Base-by-base conservation (phyloP, 2,113 vertebrate genomes). In the Baryphthengus martii region DNA sequence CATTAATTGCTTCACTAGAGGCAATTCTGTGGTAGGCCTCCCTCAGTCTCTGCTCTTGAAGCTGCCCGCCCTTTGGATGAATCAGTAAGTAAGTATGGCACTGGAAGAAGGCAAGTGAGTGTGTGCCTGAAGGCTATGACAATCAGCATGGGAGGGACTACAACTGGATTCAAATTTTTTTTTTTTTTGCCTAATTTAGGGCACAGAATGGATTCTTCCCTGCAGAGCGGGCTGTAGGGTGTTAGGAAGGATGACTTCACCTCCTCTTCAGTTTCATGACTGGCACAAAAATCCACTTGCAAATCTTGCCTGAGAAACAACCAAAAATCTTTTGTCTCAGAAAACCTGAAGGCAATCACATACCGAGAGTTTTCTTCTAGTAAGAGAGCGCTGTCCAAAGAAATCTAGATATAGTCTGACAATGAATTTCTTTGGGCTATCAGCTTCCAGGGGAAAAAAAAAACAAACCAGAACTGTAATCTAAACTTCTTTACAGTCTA, bases 291-390 rank as follows among this genome's bases (percentile, higher is more conserved):
- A 47, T 71, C 42, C 56, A 88, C 76, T 75, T 59, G 56, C 47
- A 84, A 92, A 78, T 89, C 39, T 87, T 2, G 4, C 55, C 73
- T 47, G 47, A 88, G 59, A 81, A 81, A 50, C 42, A 78, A 90
- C 25, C 44, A 86, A 74, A 82, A 85, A 29, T 52, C 55, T 74
- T 92, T 75, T 77, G 72, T 68, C 61, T 90, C 42, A 72, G 50
- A 81, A 78, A 83, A 85, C 33, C 44, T 84, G 61, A 93, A 63
- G 80, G 73, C 94, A 95, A 81, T 28, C 79, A 84, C 42, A 88
- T 75, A 33, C 35, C 65, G 74, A 74, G 14, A 2, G 0, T 45
- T 74, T 74, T 86, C 55, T 74, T 78, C 42, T 49, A 86, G 49
- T 13, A 65, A 73, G 16, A 52, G 49, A 90, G 5, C 47, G 26